Percentiles rank a stretch among this genome's conserved stretches.
Conservation (phyloP, 2,797 vertebrate genomes). For the Nyctalus aviator region DNA sequence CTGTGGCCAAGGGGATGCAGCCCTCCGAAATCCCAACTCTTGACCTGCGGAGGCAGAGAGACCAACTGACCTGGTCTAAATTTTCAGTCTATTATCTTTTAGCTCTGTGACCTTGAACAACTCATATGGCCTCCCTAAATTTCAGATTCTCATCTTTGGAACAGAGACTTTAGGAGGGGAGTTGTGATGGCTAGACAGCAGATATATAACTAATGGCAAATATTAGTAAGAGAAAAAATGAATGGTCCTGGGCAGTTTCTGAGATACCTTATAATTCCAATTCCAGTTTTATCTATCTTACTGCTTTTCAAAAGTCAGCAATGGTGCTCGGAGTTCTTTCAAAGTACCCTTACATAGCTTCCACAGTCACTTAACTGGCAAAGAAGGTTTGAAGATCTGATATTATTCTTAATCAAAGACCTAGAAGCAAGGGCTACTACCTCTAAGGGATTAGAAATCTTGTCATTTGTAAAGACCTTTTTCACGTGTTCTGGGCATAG, state of each 20-base stretch:
- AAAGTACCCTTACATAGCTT: neutral
- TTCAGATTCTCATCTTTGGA: constrained; percentile 27
- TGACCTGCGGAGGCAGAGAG: neutral
- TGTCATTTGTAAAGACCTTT: neutral
- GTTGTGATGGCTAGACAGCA: neutral
- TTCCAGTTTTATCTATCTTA: neutral
- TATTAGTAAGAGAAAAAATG: constrained; percentile 14
- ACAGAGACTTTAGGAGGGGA: neutral
- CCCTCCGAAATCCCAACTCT: neutral
- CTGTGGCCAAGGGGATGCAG: neutral
- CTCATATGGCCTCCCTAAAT: neutral
- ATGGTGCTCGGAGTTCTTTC: neutral
- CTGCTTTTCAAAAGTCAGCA: constrained; percentile 3
- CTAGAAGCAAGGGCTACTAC: neutral
- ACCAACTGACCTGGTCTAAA: neutral
- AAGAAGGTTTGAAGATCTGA: constrained; percentile 16
- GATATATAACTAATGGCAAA: neutral
- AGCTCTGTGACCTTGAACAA: neutral
- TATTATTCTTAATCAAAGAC: neutral
- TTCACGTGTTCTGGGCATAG: neutral
- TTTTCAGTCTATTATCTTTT: neutral
- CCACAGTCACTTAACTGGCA: neutral
- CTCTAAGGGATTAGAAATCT: constrained; percentile 12
- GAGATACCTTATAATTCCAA: neutral
- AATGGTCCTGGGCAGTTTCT: neutral